Evolutionary conservation across 2,113 vertebrate genomes (phyloP), one percentile per base, ranked within the genome.

Genomic region (Scopus umbretta): DNA sequence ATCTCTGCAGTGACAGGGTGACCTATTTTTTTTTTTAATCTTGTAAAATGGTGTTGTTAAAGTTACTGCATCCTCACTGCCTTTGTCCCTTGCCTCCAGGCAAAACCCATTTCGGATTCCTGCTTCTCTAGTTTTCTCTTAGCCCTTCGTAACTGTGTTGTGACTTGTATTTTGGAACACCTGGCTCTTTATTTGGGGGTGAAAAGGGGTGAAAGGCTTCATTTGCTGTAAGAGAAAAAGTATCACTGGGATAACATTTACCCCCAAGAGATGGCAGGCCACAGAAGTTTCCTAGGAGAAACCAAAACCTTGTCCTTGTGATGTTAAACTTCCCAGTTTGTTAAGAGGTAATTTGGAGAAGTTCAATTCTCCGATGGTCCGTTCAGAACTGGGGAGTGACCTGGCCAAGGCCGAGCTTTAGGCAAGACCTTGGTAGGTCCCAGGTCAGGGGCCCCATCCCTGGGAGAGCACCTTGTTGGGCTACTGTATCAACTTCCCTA

Each of bases 1-100:
- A 58, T 86, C 72, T 80, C 50, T 76, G 30, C 49, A 72, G 94
- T 95, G 89, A 83, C 56, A 84, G 70, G 18, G 68, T 94, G 91
- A 95, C 94, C 90, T 93, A 52, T 84, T 93, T 87, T 66, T 93
- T 93, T 92, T 85, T 88, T 88, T 56, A 73, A 88, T 96, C 63
- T 82, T 65, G n/a, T 92, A 93, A 79, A 96, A 86, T 80, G 62
- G 49, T 56, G 71, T 56, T 95, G 88, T 75, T 95, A 76, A 92
- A 94, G 55, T 96, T 86, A 47, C 87, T 74, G 45, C 36, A 88
- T 94, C 73, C 73, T 88, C 70, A 40, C 62, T 70, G 38, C 16
- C 61, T 88, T 93, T 95, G 79, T 66, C 81, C 47, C 68, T 78
- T 68, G 83, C 89, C 74, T 92, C 38, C 29, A 52, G 95, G 91